phyloP scores from a whole-genome alignment of 2,113 vertebrate species.

The Proteles cristata region DNA sequence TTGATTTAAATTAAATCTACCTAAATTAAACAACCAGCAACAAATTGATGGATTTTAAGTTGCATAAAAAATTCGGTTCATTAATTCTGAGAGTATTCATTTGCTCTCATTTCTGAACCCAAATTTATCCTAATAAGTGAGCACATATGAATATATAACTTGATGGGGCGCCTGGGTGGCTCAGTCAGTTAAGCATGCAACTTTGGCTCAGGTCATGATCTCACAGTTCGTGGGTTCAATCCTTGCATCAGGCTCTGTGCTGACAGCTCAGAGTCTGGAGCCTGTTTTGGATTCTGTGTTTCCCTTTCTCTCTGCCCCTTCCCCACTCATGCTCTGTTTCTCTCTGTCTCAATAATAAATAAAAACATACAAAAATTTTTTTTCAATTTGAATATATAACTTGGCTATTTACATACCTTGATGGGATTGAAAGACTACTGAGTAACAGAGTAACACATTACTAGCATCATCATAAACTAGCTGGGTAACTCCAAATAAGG shows the following conservation, averaged over 20 bases:
- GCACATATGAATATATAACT: neutral
- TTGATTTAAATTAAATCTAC: neutral
- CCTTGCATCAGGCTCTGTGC: too few species aligned
- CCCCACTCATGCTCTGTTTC: too few species aligned
- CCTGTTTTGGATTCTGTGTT: too few species aligned
- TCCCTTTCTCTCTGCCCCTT: too few species aligned
- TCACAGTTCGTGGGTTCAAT: too few species aligned
- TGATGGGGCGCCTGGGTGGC: neutral
- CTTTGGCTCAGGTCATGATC: too few species aligned
- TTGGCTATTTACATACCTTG: neutral
- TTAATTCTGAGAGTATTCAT: neutral
- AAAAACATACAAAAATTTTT: too few species aligned
- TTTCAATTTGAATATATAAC: neutral
- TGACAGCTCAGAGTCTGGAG: too few species aligned
- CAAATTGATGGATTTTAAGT: neutral
- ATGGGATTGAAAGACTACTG: neutral
- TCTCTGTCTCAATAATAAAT: too few species aligned
- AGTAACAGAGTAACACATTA: neutral
- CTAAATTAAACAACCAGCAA: neutral
- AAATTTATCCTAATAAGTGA: neutral
- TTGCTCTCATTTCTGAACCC: neutral
- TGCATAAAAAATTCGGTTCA: neutral
- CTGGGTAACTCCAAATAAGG: neutral
- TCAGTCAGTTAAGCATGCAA: too few species aligned
- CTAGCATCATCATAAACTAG: neutral